These are phyloP conservation scores for Steinernema carpocapsae DNA, from an alignment of 2,888 invertebrate species.

Conservation along the genomic window DNA sequence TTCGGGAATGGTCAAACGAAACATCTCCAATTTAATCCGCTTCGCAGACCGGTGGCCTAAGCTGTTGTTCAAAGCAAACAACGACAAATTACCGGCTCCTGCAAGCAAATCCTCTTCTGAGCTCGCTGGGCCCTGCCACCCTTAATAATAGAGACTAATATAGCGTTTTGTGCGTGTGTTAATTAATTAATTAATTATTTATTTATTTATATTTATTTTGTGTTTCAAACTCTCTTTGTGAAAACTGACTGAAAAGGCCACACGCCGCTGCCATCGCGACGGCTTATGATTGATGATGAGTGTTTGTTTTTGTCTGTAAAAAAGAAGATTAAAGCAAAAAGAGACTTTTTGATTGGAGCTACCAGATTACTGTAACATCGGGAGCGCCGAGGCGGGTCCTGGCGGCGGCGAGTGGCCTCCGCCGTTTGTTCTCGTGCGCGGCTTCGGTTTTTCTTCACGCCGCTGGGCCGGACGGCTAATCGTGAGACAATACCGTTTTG, in stretches of 20 bases:
- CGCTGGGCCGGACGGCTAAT: not conserved
- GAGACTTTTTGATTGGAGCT: constrained; percentile 6
- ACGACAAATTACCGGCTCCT: not conserved
- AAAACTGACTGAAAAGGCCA: too few species aligned
- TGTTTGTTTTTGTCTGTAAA: constrained; percentile 32
- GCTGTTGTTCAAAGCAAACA: constrained; percentile 9
- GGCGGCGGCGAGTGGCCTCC: not conserved
- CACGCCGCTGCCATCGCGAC: too few species aligned
- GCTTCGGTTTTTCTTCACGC: constrained; percentile 24
- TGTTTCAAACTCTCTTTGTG: too few species aligned
- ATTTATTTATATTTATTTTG: not conserved
- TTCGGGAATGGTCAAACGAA: constrained; percentile 22
- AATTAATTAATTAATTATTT: constrained; percentile 25
- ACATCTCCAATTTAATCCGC: constrained; percentile 34
- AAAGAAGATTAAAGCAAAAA: not conserved
- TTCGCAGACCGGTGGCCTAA: constrained; percentile 30
- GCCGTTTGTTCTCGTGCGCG: constrained; percentile 28
- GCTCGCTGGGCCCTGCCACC: not conserved
- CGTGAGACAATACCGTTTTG: constrained; percentile 33
- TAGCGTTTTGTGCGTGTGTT: too few species aligned
- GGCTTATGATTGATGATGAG: not conserved
- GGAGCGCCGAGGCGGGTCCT: not conserved
- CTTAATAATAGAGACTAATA: constrained; percentile 15
- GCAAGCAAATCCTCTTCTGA: too few species aligned
- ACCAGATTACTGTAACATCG: constrained; percentile 9